Conservation (phyloP, 2,113 vertebrate species). For the Capreolus pygargus region DNA sequence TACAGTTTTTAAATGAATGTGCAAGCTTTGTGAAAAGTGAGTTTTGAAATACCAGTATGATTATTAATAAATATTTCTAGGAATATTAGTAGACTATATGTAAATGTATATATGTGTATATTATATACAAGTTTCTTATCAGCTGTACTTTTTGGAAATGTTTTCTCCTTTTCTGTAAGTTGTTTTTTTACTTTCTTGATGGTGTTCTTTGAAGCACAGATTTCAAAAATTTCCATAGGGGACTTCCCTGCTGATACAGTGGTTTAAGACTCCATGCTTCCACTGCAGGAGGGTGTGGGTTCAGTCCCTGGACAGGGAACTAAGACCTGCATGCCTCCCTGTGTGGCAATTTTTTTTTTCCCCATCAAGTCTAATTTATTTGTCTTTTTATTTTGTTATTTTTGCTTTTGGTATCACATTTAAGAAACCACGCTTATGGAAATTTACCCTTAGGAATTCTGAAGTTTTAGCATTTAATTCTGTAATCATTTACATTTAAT, state of each 20-base stretch:
- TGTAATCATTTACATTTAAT: not conserved
- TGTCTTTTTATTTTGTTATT: not conserved
- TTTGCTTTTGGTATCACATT: not conserved
- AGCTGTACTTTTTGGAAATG: not conserved
- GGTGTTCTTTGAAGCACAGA: not conserved
- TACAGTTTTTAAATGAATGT: not conserved
- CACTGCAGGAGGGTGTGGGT: not conserved
- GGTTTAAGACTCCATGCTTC: not conserved
- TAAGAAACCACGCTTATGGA: not conserved
- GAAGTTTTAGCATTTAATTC: not conserved
- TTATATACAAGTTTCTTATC: not conserved
- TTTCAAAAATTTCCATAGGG: not conserved
- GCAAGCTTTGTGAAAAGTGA: not conserved
- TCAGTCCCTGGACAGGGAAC: not conserved
- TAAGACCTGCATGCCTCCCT: not conserved
- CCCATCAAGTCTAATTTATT: not conserved
- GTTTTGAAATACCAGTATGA: not conserved
- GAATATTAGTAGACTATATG: not conserved
- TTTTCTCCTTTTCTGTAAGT: not conserved
- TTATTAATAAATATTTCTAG: not conserved
- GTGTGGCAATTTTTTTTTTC: not conserved
- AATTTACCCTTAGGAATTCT: not conserved
- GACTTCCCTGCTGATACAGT: not conserved
- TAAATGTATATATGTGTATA: not conserved
- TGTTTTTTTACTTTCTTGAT: not conserved